Evolutionary conservation across 2,888 invertebrate species (phyloP), one percentile per base, ranked within the genome.

Genomic region (Magallana nippona): DNA sequence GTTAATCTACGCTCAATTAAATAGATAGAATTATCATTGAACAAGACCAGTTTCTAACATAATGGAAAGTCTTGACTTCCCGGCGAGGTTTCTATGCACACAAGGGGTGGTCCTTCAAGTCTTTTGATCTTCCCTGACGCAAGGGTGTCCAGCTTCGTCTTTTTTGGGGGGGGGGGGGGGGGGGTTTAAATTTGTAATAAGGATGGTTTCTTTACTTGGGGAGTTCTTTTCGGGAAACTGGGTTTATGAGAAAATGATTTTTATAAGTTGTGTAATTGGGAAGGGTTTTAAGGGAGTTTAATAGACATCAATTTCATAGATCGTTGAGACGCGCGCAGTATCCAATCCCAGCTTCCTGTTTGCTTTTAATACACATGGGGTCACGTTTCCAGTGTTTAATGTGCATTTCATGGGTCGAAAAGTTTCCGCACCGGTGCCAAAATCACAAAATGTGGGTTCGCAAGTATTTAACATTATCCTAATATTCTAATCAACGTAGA

Each of bases 361-460:
- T 22, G 22, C 27, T 63, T 63, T 63, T 63, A 63, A 10, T 10
- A 63, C 27, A 63, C 27, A 63, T 63, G 63, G 63, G 27, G 27
- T 63, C 63, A 63, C 63, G 63, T 32, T 22, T 27, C 15, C 13
- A 63, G 27, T 10, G 10, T 63, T 44, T 63, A 22, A 63, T 63
- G 63, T 22, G 63, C 10, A 63, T 63, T 63, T 63, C 63, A 63
- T 63, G 63, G 63, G 63, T 63, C 27, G 63, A 63, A 22, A 22
- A 63, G 63, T 63, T 63, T 63, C 27, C 63, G 27, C 63, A 22
- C 32, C 63, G 27, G 22, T 63, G 27, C 8, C 63, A 63, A 63
- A 63, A 63, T 63, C 63, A 63, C 63, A 63, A 27, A 63, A 63
- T 63, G 63, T 63, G 63, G 63, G 27, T 63, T 63, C 22, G 63